phyloP scores from a whole-genome alignment of 1,140 invertebrate species.

The Platyscapa corneri region DNA sequence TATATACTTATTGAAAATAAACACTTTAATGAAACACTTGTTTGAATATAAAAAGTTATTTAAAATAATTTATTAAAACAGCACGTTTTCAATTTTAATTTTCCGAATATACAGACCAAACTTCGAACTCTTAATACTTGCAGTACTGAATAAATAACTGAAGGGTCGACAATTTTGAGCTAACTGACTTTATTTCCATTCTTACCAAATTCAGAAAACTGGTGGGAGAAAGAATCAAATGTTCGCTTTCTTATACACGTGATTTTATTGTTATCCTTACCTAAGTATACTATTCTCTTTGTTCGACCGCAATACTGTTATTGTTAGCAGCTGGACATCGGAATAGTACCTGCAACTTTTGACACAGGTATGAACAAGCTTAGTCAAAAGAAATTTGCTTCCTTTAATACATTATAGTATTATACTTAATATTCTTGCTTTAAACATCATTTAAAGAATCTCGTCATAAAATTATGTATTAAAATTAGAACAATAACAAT shows the following conservation, averaged over 20 bases:
- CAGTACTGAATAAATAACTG: background rate
- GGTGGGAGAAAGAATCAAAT: slow-evolving; percentile 23
- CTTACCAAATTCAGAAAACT: slow-evolving; percentile 1
- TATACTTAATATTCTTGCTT: background rate
- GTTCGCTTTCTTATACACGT: slow-evolving; percentile 17
- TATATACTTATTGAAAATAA: too few relatives aligned
- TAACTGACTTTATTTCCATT: background rate
- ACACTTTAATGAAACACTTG: background rate
- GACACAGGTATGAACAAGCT: slow-evolving; percentile 5
- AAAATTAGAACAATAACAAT: too few relatives aligned
- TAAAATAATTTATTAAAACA: background rate
- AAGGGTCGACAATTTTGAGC: background rate
- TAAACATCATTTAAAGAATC: background rate
- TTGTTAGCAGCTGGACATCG: slow-evolving; percentile 9
- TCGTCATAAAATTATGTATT: background rate
- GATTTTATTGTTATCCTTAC: slow-evolving; percentile 17
- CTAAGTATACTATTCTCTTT: background rate
- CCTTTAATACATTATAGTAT: background rate
- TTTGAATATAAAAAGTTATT: background rate
- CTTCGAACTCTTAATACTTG: background rate
- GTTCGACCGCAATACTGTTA: slow-evolving; percentile 8
- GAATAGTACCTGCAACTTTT: slow-evolving; percentile 13
- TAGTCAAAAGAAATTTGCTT: background rate
- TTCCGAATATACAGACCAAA: background rate
- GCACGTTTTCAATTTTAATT: background rate